Evolutionary conservation across 2,113 vertebrate species (phyloP).

Genomic region (Microtus oregoni): DNA sequence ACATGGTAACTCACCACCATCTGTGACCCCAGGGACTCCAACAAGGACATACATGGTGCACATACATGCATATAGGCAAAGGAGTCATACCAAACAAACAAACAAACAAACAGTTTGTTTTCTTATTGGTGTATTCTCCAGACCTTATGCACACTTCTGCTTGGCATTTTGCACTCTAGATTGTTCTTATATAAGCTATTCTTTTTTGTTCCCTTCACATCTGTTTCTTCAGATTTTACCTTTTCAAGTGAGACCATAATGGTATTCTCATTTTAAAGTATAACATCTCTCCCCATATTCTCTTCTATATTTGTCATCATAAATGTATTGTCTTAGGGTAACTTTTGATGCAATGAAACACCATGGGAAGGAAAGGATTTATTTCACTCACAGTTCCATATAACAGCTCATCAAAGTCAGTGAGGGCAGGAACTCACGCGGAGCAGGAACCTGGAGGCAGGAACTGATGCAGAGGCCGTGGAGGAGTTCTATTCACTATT

Average conservation of each 20-base stretch:
- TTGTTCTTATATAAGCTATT: background rate
- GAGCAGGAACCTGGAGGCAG: background rate
- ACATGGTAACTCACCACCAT: background rate
- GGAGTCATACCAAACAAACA: background rate
- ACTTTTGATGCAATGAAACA: background rate
- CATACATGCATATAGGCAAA: background rate
- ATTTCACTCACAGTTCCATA: background rate
- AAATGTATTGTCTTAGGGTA: background rate
- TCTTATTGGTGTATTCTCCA: background rate
- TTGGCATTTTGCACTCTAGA: background rate
- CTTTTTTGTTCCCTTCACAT: background rate
- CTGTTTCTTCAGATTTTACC: background rate
- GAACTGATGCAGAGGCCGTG: background rate
- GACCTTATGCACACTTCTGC: background rate
- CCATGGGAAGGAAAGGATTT: background rate
- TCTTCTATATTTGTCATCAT: background rate
- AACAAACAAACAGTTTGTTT: background rate
- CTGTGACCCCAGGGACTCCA: background rate
- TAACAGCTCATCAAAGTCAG: background rate
- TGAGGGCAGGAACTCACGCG: background rate
- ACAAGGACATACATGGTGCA: background rate
- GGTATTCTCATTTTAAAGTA: background rate
- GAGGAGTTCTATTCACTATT: background rate
- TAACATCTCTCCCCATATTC: background rate
- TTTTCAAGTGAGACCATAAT: background rate